Percentiles rank a stretch among this genome's conserved stretches.
Evolutionary conservation across 1,140 invertebrate genomes (phyloP).

Genomic region (Scaptomyza pallida): DNA sequence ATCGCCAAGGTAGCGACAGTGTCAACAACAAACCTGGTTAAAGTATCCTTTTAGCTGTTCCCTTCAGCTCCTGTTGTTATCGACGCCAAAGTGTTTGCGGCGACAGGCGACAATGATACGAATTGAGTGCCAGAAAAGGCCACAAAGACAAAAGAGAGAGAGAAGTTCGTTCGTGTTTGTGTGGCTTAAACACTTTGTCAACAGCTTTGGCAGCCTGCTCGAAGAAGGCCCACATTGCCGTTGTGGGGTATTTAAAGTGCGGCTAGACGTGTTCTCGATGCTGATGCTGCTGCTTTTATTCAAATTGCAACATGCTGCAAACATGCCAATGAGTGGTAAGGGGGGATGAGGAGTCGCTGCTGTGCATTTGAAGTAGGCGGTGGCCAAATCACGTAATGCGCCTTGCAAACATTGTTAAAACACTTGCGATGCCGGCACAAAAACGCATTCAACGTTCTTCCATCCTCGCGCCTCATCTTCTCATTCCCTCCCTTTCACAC

Average conservation of each 20-base stretch:
- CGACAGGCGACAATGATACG: slow-evolving; percentile 31
- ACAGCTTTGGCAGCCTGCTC: neutral
- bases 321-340: slow-evolving; percentile 52
- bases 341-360: neutral
- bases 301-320: slow-evolving; percentile 73
- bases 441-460: neutral
- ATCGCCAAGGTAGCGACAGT: slow-evolving; percentile 42
- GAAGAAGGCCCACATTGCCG: neutral
- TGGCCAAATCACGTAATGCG: slow-evolving; percentile 78
- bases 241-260: neutral
- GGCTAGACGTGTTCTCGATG: neutral
- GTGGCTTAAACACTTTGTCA: slow-evolving; percentile 8
- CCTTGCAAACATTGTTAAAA: slow-evolving; percentile 80
- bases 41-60: slow-evolving; percentile 41
- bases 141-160: slow-evolving; percentile 25
- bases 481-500: no score
- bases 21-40: slow-evolving; percentile 32
- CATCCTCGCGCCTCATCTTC: neutral
- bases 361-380: slow-evolving; percentile 49
- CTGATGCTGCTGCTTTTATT: slow-evolving; percentile 55
- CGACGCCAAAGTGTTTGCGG: slow-evolving; percentile 58
- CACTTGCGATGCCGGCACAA: slow-evolving; percentile 62
- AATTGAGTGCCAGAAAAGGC: neutral
- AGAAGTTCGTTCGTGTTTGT: neutral
- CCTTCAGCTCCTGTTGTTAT: slow-evolving; percentile 54